phyloP scores from a whole-genome alignment of 2,888 invertebrate species.

The Coelinius sp. region DNA sequence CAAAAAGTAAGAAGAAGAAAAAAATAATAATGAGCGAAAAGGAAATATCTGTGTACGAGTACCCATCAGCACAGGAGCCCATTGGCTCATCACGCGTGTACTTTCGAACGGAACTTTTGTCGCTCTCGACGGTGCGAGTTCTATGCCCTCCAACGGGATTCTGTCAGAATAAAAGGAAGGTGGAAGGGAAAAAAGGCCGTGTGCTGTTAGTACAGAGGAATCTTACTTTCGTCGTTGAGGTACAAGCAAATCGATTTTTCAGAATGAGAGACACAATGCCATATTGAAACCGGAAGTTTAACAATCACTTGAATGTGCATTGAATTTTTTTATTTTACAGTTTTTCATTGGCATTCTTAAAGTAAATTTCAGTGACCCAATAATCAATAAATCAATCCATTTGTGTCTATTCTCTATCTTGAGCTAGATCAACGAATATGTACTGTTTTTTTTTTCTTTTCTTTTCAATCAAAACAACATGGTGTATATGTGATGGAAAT shows the following conservation, averaged over 20 bases:
- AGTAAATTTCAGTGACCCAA: no score
- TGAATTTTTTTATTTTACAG: no score
- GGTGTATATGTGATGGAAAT: not conserved
- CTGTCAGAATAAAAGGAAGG: slow-evolving; percentile 40
- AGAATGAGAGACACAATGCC: not conserved
- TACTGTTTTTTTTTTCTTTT: no score
- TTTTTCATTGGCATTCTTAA: no score
- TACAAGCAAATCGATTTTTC: not conserved
- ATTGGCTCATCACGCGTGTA: slow-evolving; percentile 30
- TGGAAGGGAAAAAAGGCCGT: slow-evolving; percentile 17
- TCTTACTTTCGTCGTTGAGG: not conserved
- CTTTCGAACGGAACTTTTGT: slow-evolving; percentile 45
- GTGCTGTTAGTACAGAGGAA: slow-evolving; percentile 12
- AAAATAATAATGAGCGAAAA: slow-evolving; percentile 31
- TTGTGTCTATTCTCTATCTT: no score
- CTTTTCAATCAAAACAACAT: not conserved
- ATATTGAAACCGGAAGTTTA: not conserved
- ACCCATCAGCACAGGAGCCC: slow-evolving; percentile 3
- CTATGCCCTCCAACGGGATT: slow-evolving; percentile 49
- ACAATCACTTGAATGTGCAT: not conserved
- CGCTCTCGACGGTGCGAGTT: slow-evolving; percentile 38
- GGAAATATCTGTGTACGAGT: slow-evolving; percentile 35
- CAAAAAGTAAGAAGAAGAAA: slow-evolving; percentile 15
- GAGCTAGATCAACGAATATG: no score
- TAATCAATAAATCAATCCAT: no score